Evolutionary conservation across 2,113 vertebrate genomes (phyloP), one percentile per base, ranked within the genome.

Genomic region (Phaethon lepturus): DNA sequence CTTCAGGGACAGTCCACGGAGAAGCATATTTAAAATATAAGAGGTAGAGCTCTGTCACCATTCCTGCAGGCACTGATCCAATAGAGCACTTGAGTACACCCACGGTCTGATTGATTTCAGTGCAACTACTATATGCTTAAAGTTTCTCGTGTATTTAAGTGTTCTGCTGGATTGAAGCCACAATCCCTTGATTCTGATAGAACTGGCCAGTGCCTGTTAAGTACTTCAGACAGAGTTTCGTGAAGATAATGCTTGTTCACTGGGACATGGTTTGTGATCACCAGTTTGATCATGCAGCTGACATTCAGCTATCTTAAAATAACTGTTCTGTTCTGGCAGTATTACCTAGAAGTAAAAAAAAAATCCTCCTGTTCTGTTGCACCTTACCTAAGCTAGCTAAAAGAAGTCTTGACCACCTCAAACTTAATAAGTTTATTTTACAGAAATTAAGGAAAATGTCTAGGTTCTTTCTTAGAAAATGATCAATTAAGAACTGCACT

Each of bases 81-180:
- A 72, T 67, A 71, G 86, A 94, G 76, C 93, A 79, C 91, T 94
- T 58, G 86, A 66, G 56, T 23, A 31, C 76, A 42, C 67, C 88
- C 83, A 49, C 42, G 85, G 49, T 42, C 76, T 67, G 91, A 96
- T 62, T 56, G 83, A 97, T 94, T 95, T 72, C 93, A 89, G 22
- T 18, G 35, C 35, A 94, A 75, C 62, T 68, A 81, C 78, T 91
- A 87, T 50, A n/a, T 50, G 71, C 73, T 85, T 20, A 45, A 93
- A 91, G 73, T 95, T 96, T 44, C 89, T 64, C 69, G 16, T 50
- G 93, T 88, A 95, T 79, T 95, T 94, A 89, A 94, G 97, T 94
- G 94, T 95, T 95, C 95, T 93, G 50, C 76, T 96, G 94, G 94
- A 97, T 97, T 95, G 87, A 59, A 84, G 86, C 62, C 96, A 86